Evolutionary conservation across 37 sponge, comb jelly and placozoan genomes (phyloP).

Genomic region (Theonella swinhoei): DNA sequence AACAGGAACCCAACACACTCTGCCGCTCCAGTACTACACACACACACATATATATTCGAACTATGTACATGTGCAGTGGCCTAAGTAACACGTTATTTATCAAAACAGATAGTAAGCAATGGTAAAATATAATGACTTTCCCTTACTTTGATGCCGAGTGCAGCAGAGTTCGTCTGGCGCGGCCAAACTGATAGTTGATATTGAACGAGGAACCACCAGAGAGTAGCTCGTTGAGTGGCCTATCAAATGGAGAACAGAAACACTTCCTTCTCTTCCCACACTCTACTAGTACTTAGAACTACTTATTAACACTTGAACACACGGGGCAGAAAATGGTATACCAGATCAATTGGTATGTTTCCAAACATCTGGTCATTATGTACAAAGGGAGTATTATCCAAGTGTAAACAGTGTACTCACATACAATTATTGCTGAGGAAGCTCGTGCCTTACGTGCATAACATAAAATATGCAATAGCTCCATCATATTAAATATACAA

Average conservation of each 20-base stretch:
- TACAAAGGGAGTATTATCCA: too few species aligned
- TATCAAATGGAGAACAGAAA: neutral
- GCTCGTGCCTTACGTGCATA: too few species aligned
- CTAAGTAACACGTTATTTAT: too few species aligned
- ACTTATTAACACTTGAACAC: neutral
- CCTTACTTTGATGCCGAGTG: slow-evolving; percentile 85
- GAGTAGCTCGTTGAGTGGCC: slow-evolving; percentile 63
- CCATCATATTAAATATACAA: neutral
- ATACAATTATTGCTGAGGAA: too few species aligned
- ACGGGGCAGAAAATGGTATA: too few species aligned
- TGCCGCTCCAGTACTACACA: slow-evolving; percentile 73
- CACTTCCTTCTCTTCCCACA: neutral
- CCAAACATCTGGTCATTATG: too few species aligned
- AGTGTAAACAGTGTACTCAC: too few species aligned
- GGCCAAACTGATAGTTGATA: slow-evolving; percentile 72
- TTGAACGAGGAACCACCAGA: slow-evolving; percentile 52
- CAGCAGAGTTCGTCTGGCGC: slow-evolving; percentile 75
- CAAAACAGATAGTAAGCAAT: too few species aligned
- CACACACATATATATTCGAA: too few species aligned
- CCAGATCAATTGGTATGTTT: too few species aligned
- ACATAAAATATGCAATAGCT: neutral
- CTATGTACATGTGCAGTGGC: too few species aligned
- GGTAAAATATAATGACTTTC: too few species aligned
- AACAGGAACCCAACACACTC: slow-evolving; percentile 78
- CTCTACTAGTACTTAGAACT: neutral